phyloP scores from a whole-genome alignment of 2,113 vertebrate genomes.

The Bucco capensis region DNA sequence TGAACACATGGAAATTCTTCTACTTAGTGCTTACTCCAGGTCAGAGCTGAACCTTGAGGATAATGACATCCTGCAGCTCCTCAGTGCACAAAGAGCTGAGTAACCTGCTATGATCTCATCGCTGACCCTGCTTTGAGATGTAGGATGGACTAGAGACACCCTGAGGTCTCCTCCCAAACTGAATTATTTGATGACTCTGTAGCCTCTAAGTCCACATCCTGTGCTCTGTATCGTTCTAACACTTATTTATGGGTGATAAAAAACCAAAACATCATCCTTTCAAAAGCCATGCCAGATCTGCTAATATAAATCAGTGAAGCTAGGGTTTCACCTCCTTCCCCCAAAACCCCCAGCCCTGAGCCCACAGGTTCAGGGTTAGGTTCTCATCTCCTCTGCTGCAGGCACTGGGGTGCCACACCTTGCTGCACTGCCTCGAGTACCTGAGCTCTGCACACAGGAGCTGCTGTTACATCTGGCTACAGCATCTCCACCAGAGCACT shows the following conservation, averaged over 20 bases:
- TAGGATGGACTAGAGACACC: not conserved
- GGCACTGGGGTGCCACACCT: not conserved
- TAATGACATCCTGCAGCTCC: not conserved
- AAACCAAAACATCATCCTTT: not conserved
- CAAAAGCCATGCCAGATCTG: not conserved
- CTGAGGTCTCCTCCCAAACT: not conserved
- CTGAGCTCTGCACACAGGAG: not conserved
- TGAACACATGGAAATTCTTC: not conserved
- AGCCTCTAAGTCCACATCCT: not conserved
- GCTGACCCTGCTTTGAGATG: not conserved
- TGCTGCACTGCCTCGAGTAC: not conserved
- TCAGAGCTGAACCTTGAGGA: not conserved
- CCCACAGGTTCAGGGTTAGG: not conserved
- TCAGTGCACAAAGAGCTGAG: not conserved
- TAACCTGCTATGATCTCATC: not conserved
- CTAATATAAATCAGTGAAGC: not conserved
- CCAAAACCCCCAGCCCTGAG: accelerated
- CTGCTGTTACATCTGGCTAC: not conserved
- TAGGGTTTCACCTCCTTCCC: not conserved
- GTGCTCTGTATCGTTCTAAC: not conserved
- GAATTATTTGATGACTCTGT: slow-evolving; percentile 7
- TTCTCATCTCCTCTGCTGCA: not conserved
- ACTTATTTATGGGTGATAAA: not conserved
- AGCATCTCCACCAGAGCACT: not conserved
- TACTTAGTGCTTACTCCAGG: not conserved